Base-by-base conservation (phyloP, 2,113 vertebrate species). In the Peucedramus taeniatus region DNA sequence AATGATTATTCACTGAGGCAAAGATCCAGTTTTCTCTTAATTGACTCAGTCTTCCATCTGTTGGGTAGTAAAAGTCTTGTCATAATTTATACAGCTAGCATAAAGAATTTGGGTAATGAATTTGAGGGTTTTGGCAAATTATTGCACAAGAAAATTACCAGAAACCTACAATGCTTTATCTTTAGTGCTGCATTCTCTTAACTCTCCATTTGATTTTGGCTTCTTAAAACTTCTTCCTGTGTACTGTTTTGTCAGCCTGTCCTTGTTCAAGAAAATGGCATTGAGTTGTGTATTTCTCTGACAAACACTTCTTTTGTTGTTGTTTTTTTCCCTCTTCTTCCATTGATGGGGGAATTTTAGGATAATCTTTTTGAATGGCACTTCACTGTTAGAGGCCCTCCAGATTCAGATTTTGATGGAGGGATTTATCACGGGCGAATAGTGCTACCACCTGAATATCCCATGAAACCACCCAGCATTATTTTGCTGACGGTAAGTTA, bases 291-390 rank as follows among this genome's bases (percentile, higher is more conserved):
- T 74, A 6, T n/a, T 94, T 51, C 22, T 93, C 87, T 94, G 64
- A 76, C 23, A 2, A 5, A 1, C 23, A 5, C 8, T 31, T 40
- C n/a, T n/a, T n/a, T n/a, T n/a, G n/a, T n/a, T n/a, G n/a, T n/a
- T n/a, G n/a, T 50, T 8, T 8, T 26, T 18, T 28, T 16, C 4
- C 4, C 13, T 1, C 31, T 50, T 44, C n/a, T 79, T 27, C 27
- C 8, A 94, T 95, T 94, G 13, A 37, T 69, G 71, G 64, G 85
- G 63, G 1, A 6, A 17, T 86, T 96, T 84, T 97, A 99, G 99
- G 99, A 99, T 97, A 99, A 99, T 91, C 99, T 99, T 79, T 99
- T 99, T 97, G 99, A 99, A 92, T 99, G 99, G 99, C 99, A 99
- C 97, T 99, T 99, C 95, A 99, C 99, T 15, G 99, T 99, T 16